Base-by-base conservation (phyloP, 2,113 vertebrate species). In the Vombatus ursinus region DNA sequence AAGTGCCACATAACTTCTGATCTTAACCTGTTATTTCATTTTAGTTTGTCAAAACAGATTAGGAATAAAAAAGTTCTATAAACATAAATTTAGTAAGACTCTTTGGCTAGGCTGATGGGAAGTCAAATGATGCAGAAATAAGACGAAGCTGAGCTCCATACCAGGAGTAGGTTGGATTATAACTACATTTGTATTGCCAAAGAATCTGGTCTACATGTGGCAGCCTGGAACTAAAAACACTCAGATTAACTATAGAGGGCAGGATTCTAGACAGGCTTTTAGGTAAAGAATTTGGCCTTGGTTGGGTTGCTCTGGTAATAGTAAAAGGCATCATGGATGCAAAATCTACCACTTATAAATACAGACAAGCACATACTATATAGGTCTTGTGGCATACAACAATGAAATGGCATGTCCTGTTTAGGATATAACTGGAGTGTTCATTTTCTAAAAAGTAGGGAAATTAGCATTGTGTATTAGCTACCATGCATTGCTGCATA, bases 321-420 rank as follows among this genome's bases (percentile, higher is more conserved):
- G 90, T 6, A 84, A 2, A 91, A 2, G 92, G 37, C 49, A 51
- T 0, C 44, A 93, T 50, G 92, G 84, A 93, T 52, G 19, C 31
- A 90, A 93, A 94, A 31, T 49, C 19, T 8, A 94, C 8, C 54
- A 14, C 84, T 96, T 90, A 94, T 49, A 52, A 1, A 84, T 26
- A 92, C 4, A 94, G 52, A 97, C 24, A 93, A 11, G 31, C 89
- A 28, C 23, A 96, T 11, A 68, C 28, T 61, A 93, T 44, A 92
- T 54, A 94, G 89, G 2, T 9, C 52, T 89, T 7, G 14, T 50
- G 53, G 51, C 37, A n/a, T 48, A 24, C 53, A 91, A 92, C 16
- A 61, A 9, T 31, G 24, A 11, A 3, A 3, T 90, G 53, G 6
- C 25, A 54, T 54, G 53, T 54, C 53, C 25, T 54, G 6, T 26